Percentiles rank a stretch among this genome's conserved stretches.
phyloP scores from a whole-genome alignment of 2,888 invertebrate species.

The Chloroclysta siterata region DNA sequence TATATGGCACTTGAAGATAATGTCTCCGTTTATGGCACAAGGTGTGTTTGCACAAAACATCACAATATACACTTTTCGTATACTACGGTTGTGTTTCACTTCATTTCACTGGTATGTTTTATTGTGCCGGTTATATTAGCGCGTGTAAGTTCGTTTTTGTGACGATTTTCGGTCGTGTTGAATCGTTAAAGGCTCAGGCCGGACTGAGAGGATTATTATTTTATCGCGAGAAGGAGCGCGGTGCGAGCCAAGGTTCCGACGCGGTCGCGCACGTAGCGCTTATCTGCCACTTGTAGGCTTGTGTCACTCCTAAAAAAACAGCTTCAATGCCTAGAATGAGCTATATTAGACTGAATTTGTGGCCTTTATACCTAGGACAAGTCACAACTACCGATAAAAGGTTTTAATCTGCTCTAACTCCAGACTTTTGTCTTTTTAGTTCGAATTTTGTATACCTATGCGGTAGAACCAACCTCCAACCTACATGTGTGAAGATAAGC shows the following conservation, averaged over 20 bases:
- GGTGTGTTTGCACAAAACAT: conserved; percentile 76
- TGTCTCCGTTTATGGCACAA: conserved; percentile 73
- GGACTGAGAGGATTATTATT: conserved; percentile 81
- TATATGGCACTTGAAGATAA: conserved; percentile 57
- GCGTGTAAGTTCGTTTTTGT: conserved; percentile 50
- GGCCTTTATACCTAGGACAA: neutral
- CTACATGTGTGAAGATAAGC: too few relatives aligned
- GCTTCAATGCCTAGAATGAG: neutral
- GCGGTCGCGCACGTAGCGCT: conserved; percentile 74
- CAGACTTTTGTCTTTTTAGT: neutral
- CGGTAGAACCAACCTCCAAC: too few relatives aligned
- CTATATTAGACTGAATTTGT: neutral
- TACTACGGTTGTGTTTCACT: conserved; percentile 66
- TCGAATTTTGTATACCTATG: too few relatives aligned
- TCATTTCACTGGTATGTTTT: conserved; percentile 48
- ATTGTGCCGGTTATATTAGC: conserved; percentile 52
- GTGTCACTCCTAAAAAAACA: conserved; percentile 12
- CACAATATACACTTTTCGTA: conserved; percentile 75
- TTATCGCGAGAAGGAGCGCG: conserved; percentile 77
- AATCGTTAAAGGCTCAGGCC: conserved; percentile 77
- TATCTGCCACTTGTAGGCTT: conserved; percentile 59
- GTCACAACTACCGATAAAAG: too few relatives aligned
- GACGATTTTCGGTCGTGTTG: conserved; percentile 71
- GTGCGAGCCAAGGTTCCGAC: conserved; percentile 75
- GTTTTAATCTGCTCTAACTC: too few relatives aligned